Base-by-base conservation (phyloP, 1,140 invertebrate genomes). In the Parasteatoda tepidariorum region DNA sequence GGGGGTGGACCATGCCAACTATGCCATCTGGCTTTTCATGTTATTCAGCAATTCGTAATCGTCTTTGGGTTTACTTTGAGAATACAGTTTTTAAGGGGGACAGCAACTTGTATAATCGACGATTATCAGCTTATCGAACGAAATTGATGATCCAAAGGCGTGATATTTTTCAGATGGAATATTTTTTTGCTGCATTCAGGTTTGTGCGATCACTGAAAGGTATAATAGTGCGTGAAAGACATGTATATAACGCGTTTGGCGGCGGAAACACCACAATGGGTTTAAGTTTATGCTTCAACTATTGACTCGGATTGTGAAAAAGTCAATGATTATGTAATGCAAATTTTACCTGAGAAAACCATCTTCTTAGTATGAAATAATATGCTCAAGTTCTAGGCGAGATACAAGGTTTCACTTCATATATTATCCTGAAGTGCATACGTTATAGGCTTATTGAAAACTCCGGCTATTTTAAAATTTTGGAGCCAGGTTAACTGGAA, bases 1-100 rank as follows among this genome's bases (percentile, higher is more conserved):
- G 24, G 18, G n/a, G n/a, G n/a, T n/a, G n/a, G n/a, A n/a, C n/a
- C n/a, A n/a, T n/a, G n/a, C n/a, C n/a, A 22, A 38, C 26, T 68
- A 18, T 28, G 34, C 74, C 74, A 76, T 76, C 74, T 76, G 74
- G 59, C 74, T 24, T 22, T 15, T 15, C 31, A 5, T 76, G 61
- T 48, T 76, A 48, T 76, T 76, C 74, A 76, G 24, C 33, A 38
- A 64, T 48, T 62, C 30, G 38, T 76, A 76, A 76, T 76, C 74
- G 74, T 66, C 31, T 76, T 48, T 64, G 30, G 22, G 31, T 38
- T 38, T 26, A 28, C 30, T 13, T 31, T 61, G 26, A 57, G 13
- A 31, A 30, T 61, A 61, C 26, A 11, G 28, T 61, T 61, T 24
- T 61, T 24, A 61, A 26, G 38, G 30, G 22, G 15, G 11, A 11